Conservation (phyloP, 2,888 invertebrate genomes). For the Euzophera pinguis region DNA sequence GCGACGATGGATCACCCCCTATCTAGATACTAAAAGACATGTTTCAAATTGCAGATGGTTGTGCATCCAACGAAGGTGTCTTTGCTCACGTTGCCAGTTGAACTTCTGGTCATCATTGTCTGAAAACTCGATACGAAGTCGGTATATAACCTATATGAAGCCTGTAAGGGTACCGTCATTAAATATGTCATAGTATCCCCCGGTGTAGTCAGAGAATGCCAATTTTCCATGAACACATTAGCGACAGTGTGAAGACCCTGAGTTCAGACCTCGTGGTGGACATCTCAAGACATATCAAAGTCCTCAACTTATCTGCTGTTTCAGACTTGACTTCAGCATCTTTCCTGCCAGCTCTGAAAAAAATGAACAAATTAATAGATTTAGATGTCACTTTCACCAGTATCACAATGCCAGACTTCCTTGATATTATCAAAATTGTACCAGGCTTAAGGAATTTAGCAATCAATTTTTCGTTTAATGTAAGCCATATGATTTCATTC, state of each 20-base stretch:
- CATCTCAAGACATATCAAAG: neutral
- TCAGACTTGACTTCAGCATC: neutral
- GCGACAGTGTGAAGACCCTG: neutral
- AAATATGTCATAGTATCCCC: neutral
- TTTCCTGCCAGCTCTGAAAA: neutral
- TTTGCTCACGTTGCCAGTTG: neutral
- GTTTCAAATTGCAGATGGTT: no score
- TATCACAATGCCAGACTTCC: neutral
- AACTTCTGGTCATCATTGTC: neutral
- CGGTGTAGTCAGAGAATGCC: neutral
- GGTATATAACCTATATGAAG: neutral
- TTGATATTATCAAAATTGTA: neutral
- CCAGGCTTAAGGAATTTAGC: neutral
- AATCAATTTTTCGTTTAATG: neutral
- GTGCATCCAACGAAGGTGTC: no score
- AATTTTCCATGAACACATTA: neutral
- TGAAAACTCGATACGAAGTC: neutral
- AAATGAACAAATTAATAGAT: neutral
- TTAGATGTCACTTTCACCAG: neutral
- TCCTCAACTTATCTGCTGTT: neutral
- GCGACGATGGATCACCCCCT: no score
- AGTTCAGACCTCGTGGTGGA: neutral
- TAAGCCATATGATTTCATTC: no score
- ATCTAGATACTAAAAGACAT: no score
- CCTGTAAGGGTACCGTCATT: neutral